Conservation (phyloP, 2,797 vertebrate species). For the Gorsachius magnificus region DNA sequence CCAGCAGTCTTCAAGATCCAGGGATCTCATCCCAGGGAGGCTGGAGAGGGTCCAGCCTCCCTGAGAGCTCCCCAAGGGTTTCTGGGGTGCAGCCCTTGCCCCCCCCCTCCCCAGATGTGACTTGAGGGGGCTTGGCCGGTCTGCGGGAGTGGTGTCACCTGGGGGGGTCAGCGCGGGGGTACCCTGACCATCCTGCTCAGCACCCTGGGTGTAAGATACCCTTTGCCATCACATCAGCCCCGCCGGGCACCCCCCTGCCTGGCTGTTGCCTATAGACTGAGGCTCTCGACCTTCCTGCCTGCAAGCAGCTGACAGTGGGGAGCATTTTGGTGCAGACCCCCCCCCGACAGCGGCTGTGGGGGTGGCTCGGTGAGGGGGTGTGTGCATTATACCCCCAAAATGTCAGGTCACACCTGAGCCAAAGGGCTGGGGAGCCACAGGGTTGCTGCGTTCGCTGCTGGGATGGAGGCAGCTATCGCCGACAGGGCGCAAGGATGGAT, state of each 20-base stretch:
- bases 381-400: background rate
- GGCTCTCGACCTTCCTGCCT: background rate
- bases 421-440: background rate
- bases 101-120: background rate
- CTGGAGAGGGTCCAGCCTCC: background rate
- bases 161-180: background rate
- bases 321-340: background rate
- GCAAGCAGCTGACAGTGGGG: background rate
- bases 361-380: background rate
- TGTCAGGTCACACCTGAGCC: background rate
- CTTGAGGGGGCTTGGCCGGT: background rate
- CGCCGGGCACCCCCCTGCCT: background rate
- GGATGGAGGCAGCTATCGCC: background rate
- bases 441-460: background rate
- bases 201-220: background rate
- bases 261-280: background rate
- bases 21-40: too few species aligned
- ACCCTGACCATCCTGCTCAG: background rate
- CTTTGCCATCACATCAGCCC: background rate
- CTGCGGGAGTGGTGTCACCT: background rate
- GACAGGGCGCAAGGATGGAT: accelerated
- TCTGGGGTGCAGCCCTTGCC: background rate
- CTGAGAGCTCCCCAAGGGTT: background rate
- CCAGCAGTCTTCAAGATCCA: too few species aligned
- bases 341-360: background rate